Evolutionary conservation across 2,888 invertebrate genomes (phyloP).

Genomic region (Harpalus rufipes): DNA sequence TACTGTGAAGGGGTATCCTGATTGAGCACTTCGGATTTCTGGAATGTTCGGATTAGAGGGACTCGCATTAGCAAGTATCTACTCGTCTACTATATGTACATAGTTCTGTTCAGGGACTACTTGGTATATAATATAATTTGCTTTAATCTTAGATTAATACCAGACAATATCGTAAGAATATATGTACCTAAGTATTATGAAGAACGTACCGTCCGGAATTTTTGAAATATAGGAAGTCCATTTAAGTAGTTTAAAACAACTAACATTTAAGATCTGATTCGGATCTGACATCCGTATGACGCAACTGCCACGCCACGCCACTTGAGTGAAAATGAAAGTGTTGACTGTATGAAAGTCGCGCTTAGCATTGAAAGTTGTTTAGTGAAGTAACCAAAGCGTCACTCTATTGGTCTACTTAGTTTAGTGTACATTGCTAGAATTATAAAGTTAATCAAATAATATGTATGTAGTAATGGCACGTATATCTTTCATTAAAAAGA

Average conservation of each 20-base stretch:
- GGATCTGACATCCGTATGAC: not conserved
- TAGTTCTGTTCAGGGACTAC: too few species aligned
- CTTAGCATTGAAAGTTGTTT: slow-evolving; percentile 38
- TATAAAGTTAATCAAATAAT: too few species aligned
- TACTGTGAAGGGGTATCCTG: too few species aligned
- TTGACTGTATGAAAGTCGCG: not conserved
- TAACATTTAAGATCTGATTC: not conserved
- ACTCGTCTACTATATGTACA: too few species aligned
- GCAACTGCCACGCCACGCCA: not conserved
- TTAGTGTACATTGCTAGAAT: not conserved
- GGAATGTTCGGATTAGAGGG: too few species aligned
- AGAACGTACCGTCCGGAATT: not conserved
- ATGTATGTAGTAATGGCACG: too few species aligned
- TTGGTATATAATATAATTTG: too few species aligned
- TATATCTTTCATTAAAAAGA: too few species aligned
- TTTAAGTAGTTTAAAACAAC: not conserved
- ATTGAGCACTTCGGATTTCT: too few species aligned
- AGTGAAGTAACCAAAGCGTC: slow-evolving; percentile 10
- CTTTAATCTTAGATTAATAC: too few species aligned
- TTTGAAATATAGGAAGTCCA: not conserved
- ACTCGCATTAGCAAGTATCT: too few species aligned
- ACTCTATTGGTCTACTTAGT: not conserved
- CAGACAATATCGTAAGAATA: too few species aligned
- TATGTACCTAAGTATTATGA: not conserved
- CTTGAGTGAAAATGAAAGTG: not conserved